Evolutionary conservation across 2,888 invertebrate genomes (phyloP).

Genomic region (Eurytoma californica): DNA sequence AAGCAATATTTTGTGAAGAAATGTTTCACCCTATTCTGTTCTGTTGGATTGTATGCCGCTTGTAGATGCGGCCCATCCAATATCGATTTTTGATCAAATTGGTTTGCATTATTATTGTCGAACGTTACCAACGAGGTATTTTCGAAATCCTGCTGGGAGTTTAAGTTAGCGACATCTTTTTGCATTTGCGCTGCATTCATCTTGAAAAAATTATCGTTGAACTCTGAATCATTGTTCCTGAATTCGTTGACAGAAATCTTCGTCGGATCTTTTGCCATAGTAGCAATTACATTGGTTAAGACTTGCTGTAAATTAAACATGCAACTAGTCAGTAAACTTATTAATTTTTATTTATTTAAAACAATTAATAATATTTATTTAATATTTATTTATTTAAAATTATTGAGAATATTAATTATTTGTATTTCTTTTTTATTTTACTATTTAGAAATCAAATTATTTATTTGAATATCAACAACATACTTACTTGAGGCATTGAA

Average conservation of each 20-base stretch:
- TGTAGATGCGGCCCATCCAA: not conserved
- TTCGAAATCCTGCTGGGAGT: constrained; percentile 7
- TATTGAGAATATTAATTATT: not conserved
- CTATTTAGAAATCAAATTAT: no score
- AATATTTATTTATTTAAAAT: not conserved
- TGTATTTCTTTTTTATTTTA: not conserved
- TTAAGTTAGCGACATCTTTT: constrained; percentile 36
- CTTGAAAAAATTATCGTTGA: constrained; percentile 27
- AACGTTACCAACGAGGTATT: constrained; percentile 21
- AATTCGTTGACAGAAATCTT: not conserved
- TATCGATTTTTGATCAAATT: not conserved
- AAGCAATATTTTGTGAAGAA: constrained; percentile 44
- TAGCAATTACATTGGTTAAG: no score
- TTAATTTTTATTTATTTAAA: not conserved
- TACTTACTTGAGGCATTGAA: not conserved
- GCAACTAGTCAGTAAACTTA: no score
- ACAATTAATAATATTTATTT: not conserved
- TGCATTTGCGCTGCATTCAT: constrained; percentile 51
- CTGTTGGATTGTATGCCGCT: not conserved
- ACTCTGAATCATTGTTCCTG: constrained; percentile 4
- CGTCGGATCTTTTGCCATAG: not conserved
- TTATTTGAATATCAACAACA: not conserved
- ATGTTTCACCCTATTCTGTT: not conserved
- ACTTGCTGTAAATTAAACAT: no score
- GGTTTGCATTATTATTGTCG: not conserved